phyloP scores from a whole-genome alignment of 1,140 invertebrate genomes.

The Lepidurus couesii region DNA sequence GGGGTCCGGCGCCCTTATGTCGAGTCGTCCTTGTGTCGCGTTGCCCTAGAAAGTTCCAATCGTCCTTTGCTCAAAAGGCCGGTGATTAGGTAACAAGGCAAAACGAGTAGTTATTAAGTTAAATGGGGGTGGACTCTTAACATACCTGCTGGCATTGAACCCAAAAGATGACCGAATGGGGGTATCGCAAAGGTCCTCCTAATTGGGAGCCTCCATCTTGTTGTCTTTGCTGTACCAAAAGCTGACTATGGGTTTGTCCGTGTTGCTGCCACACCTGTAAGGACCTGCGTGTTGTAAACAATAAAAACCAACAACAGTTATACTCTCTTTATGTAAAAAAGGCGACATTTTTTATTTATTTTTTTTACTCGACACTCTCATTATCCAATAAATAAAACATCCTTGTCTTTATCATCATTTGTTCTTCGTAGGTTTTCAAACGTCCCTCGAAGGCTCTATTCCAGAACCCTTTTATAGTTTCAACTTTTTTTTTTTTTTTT shows the following conservation, averaged over 20 bases:
- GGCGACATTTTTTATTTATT: not conserved
- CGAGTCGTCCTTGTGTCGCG: too few relatives aligned
- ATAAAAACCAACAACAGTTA: not conserved
- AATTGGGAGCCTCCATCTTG: conserved; percentile 56
- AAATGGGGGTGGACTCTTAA: not conserved
- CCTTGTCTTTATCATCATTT: not conserved
- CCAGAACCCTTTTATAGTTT: too few relatives aligned
- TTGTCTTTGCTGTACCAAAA: conserved; percentile 63
- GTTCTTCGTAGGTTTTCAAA: not conserved
- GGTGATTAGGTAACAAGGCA: too few relatives aligned
- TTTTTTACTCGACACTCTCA: not conserved
- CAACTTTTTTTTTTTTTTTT: too few relatives aligned
- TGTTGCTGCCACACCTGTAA: conserved; percentile 63
- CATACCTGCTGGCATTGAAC: conserved; percentile 68
- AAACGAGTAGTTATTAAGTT: not conserved
- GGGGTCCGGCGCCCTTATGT: too few relatives aligned
- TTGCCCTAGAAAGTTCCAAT: too few relatives aligned
- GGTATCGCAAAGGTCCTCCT: conserved; percentile 68
- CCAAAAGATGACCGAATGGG: conserved; percentile 66
- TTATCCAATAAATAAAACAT: conserved; percentile 22
- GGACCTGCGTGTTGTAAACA: conserved; percentile 51
- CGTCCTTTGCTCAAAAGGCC: too few relatives aligned
- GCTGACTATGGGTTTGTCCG: conserved; percentile 61
- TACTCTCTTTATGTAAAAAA: not conserved
- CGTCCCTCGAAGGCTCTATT: too few relatives aligned